Evolutionary conservation across 1,140 invertebrate genomes (phyloP).

Genomic region (Lucilia cuprina): DNA sequence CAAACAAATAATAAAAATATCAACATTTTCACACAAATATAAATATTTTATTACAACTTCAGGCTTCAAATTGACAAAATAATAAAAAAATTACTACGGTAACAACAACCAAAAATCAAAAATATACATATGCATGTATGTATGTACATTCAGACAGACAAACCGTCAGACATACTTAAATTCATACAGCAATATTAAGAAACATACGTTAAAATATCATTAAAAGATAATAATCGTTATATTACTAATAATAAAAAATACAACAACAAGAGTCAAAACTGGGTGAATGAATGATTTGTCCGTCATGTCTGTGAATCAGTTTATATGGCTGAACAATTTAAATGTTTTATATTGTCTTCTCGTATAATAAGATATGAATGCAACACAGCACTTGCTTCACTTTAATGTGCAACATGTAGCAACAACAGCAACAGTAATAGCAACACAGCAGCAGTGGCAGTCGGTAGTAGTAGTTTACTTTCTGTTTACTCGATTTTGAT

Average conservation of each 20-base stretch:
- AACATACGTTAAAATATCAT: constrained; percentile 44
- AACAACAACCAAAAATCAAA: constrained; percentile 14
- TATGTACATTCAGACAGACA: no score
- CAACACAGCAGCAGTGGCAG: neutral
- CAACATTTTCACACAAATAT: constrained; percentile 3
- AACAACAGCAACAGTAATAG: neutral
- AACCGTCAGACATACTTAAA: neutral
- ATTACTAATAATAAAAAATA: constrained; percentile 59
- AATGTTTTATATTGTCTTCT: neutral
- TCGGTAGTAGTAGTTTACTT: neutral
- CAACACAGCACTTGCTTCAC: neutral
- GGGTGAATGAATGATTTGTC: neutral
- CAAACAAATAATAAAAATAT: constrained; percentile 27
- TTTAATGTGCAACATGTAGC: neutral
- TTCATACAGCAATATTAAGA: neutral
- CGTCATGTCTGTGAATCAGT: neutral
- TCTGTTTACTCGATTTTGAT: neutral
- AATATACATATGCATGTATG: no score
- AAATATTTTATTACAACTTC: constrained; percentile 22
- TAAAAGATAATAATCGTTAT: constrained; percentile 62
- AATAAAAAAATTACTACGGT: constrained; percentile 20
- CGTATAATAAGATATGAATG: neutral
- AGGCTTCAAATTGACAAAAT: constrained; percentile 21
- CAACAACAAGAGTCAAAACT: neutral
- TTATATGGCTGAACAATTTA: neutral